A percentile compares a stretch with the other conserved stretches of the same genome.
phyloP scores from a whole-genome alignment of 2,888 invertebrate genomes.

The Drosophila kambysellisi region DNA sequence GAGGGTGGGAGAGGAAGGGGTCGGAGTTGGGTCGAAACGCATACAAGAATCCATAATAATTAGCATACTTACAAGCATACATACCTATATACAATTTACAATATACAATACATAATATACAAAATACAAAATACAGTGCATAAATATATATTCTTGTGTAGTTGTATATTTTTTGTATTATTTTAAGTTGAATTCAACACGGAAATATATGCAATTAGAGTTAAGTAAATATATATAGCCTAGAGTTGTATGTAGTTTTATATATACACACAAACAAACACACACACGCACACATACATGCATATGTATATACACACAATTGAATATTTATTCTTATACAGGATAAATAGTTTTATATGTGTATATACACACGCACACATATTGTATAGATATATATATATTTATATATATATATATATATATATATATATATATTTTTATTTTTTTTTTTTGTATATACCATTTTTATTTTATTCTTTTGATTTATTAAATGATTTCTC shows the following conservation, averaged over 20 bases:
- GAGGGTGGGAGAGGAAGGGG: not conserved
- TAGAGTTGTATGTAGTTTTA: constrained; percentile 67
- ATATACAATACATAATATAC: constrained; percentile 12
- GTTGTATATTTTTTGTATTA: constrained; percentile 56
- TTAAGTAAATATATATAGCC: constrained; percentile 56
- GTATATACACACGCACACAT: constrained; percentile 22
- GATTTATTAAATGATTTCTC: constrained; percentile 21
- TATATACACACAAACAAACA: constrained; percentile 43
- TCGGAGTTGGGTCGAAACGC: constrained; percentile 1
- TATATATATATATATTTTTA: not conserved
- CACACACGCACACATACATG: constrained; percentile 16
- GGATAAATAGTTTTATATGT: not conserved
- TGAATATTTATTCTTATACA: constrained; percentile 24
- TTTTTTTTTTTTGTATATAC: constrained; percentile 61
- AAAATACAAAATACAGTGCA: constrained; percentile 16
- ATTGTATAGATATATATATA: constrained; percentile 50
- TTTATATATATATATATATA: not conserved
- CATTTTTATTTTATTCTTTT: constrained; percentile 45
- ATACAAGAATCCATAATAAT: constrained; percentile 34
- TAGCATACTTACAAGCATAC: constrained; percentile 30
- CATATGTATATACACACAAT: constrained; percentile 14
- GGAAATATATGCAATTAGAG: constrained; percentile 46
- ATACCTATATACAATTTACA: constrained; percentile 27
- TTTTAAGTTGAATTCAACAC: constrained; percentile 46
- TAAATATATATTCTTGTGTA: constrained; percentile 40